phyloP scores from a whole-genome alignment of 1,140 invertebrate species.

The Drosophila subobscura region DNA sequence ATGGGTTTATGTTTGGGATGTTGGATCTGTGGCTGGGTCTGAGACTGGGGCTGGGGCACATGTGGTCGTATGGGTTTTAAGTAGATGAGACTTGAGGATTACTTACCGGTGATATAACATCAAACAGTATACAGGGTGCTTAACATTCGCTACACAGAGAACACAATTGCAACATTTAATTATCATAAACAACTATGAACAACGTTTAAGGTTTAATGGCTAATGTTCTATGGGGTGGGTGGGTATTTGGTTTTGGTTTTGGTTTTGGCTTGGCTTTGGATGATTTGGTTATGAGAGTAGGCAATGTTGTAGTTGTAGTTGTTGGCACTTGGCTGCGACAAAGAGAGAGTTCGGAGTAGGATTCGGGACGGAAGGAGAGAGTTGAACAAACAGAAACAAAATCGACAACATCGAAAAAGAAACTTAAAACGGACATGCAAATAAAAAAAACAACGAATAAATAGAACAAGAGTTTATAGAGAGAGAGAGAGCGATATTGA shows the following conservation, averaged over 20 bases:
- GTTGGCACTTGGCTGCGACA: slow-evolving; percentile 39
- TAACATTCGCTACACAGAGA: slow-evolving; percentile 83
- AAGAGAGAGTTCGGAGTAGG: slow-evolving; percentile 26
- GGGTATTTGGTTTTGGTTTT: neutral
- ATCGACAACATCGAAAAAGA: slow-evolving; percentile 41
- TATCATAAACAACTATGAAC: slow-evolving; percentile 73
- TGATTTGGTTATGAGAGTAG: slow-evolving; percentile 16
- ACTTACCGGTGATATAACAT: slow-evolving; percentile 83
- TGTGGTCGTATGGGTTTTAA: slow-evolving; percentile 21
- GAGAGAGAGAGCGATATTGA: slow-evolving; percentile 15
- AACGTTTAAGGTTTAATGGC: slow-evolving; percentile 65
- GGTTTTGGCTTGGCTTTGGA: slow-evolving; percentile 26
- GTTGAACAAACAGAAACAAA: slow-evolving; percentile 37
- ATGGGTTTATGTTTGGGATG: neutral
- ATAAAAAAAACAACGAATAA: slow-evolving; percentile 20
- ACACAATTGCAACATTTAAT: slow-evolving; percentile 83
- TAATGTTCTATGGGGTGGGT: slow-evolving; percentile 51
- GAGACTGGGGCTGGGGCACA: neutral
- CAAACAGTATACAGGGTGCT: slow-evolving; percentile 83
- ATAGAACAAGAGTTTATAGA: neutral
- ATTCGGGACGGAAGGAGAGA: slow-evolving; percentile 15
- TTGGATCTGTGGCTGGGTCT: neutral
- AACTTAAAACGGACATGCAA: slow-evolving; percentile 39
- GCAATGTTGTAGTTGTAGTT: slow-evolving; percentile 12
- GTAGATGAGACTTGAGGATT: slow-evolving; percentile 62